Evolutionary conservation across 2,113 vertebrate species (phyloP).

Genomic region (Peromyscus leucopus): DNA sequence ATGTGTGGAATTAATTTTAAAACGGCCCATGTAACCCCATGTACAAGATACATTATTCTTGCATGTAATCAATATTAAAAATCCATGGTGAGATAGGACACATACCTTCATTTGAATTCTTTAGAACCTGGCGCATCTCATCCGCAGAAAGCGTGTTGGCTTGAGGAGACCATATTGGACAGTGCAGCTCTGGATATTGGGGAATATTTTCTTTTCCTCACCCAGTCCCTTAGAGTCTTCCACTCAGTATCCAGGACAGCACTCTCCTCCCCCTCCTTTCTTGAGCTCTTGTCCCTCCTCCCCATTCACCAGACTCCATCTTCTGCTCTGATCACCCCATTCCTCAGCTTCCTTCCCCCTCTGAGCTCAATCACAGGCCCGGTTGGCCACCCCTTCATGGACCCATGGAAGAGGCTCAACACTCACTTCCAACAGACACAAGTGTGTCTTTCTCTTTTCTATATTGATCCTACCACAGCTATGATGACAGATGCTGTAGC

Average conservation of each 20-base stretch:
- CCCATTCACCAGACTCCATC: background rate
- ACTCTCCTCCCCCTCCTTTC: background rate
- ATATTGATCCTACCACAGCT: background rate
- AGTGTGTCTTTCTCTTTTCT: slow-evolving; percentile 11
- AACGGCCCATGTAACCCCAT: background rate
- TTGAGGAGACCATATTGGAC: background rate
- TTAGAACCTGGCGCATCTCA: background rate
- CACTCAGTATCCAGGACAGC: background rate
- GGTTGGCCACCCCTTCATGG: background rate
- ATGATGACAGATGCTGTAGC: background rate
- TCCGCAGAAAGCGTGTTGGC: background rate
- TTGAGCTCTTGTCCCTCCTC: background rate
- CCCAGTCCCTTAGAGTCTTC: background rate
- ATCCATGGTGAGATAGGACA: background rate
- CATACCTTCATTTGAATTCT: background rate
- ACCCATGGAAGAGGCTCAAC: background rate
- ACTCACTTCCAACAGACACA: slow-evolving; percentile 1
- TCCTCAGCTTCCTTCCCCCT: background rate
- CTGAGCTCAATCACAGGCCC: background rate
- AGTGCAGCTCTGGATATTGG: background rate
- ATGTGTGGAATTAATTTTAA: background rate
- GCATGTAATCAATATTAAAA: slow-evolving; percentile 10
- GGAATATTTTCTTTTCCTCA: background rate
- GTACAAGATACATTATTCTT: background rate
- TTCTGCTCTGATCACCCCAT: background rate